These are phyloP conservation scores for Amblyjoppa proteus DNA, from an alignment of 2,888 invertebrate genomes.

Conservation along the genomic window DNA sequence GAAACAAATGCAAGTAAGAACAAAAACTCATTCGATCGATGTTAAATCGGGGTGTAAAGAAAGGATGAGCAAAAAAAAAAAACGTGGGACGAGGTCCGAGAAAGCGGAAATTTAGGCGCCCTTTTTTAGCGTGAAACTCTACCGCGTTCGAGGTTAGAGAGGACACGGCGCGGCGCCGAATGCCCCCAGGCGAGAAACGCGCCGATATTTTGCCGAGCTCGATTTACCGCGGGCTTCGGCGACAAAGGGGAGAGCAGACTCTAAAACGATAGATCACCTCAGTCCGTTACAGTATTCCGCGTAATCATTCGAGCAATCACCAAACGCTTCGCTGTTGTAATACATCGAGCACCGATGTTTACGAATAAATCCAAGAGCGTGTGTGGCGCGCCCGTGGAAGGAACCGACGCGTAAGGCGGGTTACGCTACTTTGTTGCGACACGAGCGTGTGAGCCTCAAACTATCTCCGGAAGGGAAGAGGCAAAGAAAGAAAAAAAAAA, in stretches of 20 bases:
- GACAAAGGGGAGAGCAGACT: constrained; percentile 3
- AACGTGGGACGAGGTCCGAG: neutral
- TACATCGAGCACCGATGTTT: constrained; percentile 67
- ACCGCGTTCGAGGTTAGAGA: neutral
- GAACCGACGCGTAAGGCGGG: constrained; percentile 35
- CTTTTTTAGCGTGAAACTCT: constrained; percentile 43
- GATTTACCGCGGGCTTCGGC: neutral
- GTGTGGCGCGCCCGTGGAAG: constrained; percentile 42
- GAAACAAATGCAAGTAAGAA: constrained; percentile 83
- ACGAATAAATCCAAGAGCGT: constrained; percentile 48
- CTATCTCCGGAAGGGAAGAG: neutral
- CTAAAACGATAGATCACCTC: constrained; percentile 60
- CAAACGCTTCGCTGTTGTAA: constrained; percentile 63
- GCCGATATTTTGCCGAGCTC: too few relatives aligned
- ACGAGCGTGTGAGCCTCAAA: constrained; percentile 14
- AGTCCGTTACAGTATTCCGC: constrained; percentile 57
- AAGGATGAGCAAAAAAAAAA: neutral
- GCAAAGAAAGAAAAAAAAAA: neutral
- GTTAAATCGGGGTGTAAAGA: constrained; percentile 23
- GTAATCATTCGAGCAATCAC: constrained; percentile 61
- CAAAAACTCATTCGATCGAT: constrained; percentile 71
- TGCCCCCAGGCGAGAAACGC: constrained; percentile 31
- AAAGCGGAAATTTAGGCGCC: constrained; percentile 12
- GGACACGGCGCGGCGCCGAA: neutral
- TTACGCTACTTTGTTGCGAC: constrained; percentile 50